A percentile compares a stretch with the other conserved stretches of the same genome.
These are phyloP conservation scores for Macrobrachium nipponense DNA, from an alignment of 1,140 invertebrate species.

Conservation along the genomic window DNA sequence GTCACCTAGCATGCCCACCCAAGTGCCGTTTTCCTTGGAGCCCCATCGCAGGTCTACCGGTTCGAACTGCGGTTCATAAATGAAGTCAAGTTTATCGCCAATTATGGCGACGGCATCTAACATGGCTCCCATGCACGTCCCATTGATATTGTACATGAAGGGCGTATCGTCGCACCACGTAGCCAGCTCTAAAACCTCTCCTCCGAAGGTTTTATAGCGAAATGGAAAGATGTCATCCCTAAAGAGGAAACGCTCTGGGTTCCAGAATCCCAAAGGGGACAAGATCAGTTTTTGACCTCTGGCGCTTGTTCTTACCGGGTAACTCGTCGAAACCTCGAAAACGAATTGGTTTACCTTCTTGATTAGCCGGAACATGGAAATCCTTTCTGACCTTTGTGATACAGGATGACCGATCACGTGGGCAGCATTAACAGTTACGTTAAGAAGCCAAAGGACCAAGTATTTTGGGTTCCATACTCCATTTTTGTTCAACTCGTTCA, in stretches of 20 bases:
- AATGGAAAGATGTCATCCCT: conserved; percentile 20
- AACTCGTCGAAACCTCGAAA: conserved; percentile 17
- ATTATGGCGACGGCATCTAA: conserved; percentile 30
- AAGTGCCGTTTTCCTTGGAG: conserved; percentile 23
- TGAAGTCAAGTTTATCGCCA: conserved; percentile 27
- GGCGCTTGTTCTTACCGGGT: not conserved
- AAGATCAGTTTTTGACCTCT: not conserved
- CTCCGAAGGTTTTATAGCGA: conserved; percentile 23
- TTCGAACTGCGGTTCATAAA: not conserved
- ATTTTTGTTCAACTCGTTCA: not conserved
- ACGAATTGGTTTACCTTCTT: not conserved
- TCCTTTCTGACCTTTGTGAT: conserved; percentile 26
- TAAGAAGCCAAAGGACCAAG: conserved; percentile 21
- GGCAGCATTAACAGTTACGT: not conserved
- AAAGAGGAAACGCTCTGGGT: not conserved
- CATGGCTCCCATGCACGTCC: conserved; percentile 22
- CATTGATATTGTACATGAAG: conserved; percentile 21
- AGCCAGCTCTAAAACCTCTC: conserved; percentile 8
- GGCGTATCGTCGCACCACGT: conserved; percentile 42
- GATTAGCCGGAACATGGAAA: not conserved
- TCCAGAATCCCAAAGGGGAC: conserved; percentile 30
- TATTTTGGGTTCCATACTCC: conserved; percentile 27
- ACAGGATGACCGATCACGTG: conserved; percentile 9
- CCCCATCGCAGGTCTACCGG: conserved; percentile 22
- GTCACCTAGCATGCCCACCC: conserved; percentile 34